A percentile compares a stretch with the other conserved stretches of the same genome.
phyloP scores from a whole-genome alignment of 2,888 invertebrate species.

The Eristalinus sepulchralis region DNA sequence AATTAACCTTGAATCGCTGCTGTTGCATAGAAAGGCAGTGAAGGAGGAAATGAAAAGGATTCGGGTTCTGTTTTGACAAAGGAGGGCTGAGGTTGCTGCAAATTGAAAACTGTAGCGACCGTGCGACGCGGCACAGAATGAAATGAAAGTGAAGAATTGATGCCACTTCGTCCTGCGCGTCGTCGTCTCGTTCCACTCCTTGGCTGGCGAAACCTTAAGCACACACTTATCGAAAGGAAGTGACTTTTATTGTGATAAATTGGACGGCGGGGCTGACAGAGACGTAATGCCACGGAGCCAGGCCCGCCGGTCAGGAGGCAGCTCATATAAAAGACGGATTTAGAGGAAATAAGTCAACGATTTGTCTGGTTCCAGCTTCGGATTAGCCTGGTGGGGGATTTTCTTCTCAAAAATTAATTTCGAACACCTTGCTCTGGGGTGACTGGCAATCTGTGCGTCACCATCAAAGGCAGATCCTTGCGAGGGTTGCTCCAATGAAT shows the following conservation, averaged over 20 bases:
- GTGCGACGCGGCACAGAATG: background rate
- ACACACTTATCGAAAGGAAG: constrained; percentile 69
- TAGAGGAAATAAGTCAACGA: constrained; percentile 55
- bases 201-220: constrained; percentile 46
- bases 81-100: background rate
- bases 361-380: constrained; percentile 57
- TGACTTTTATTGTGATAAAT: constrained; percentile 70
- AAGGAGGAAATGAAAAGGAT: constrained; percentile 11
- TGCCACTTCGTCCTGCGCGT: constrained; percentile 12
- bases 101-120: constrained; percentile 48
- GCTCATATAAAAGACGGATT: constrained; percentile 32
- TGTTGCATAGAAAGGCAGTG: background rate
- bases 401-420: constrained; percentile 54
- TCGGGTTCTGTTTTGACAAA: constrained; percentile 15
- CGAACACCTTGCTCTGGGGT: constrained; percentile 25
- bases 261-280: constrained; percentile 42
- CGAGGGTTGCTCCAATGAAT: background rate
- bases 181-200: background rate
- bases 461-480: background rate
- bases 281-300: too few species aligned
- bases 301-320: constrained; percentile 9
- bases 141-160: constrained; percentile 27
- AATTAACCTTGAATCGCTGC: constrained; percentile 45
- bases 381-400: constrained; percentile 49
- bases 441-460: background rate